Evolutionary conservation across 2,888 invertebrate genomes (phyloP).

Genomic region (Drosophila emarginata): DNA sequence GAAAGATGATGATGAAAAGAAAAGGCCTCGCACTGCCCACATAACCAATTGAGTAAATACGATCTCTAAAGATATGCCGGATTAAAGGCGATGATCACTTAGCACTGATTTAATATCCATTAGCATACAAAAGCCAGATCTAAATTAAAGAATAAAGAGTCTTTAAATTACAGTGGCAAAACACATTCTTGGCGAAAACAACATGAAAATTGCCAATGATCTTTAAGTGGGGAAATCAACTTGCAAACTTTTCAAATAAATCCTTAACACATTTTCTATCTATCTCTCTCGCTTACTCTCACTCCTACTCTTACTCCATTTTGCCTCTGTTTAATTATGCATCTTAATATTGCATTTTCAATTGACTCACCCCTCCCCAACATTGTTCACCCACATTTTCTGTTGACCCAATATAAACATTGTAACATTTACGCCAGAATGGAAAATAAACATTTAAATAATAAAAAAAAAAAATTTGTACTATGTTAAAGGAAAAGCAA

Average conservation of each 20-base stretch:
- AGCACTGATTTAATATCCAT: slow-evolving; percentile 54
- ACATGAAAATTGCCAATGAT: background rate
- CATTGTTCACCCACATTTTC: slow-evolving; percentile 17
- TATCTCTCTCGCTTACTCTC: background rate
- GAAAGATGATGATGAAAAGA: background rate
- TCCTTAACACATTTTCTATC: background rate
- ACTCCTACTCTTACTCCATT: background rate
- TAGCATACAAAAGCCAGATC: slow-evolving; percentile 58
- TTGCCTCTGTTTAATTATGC: slow-evolving; percentile 1
- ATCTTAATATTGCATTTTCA: slow-evolving; percentile 15
- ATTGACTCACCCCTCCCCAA: slow-evolving; percentile 15
- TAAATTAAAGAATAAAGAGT: slow-evolving; percentile 68
- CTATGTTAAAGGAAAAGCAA: slow-evolving; percentile 30
- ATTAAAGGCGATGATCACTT: slow-evolving; percentile 60
- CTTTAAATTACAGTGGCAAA: slow-evolving; percentile 28
- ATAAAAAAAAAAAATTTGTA: slow-evolving; percentile 22
- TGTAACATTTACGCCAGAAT: slow-evolving; percentile 44
- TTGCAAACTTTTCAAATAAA: background rate
- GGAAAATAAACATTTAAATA: slow-evolving; percentile 46
- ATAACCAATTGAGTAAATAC: slow-evolving; percentile 58
- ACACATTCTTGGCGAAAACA: slow-evolving; percentile 30
- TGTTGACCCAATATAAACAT: slow-evolving; percentile 64
- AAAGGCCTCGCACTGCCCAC: slow-evolving; percentile 26
- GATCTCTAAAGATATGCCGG: background rate
- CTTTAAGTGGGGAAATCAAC: too few species aligned